Conservation (phyloP, 1,140 invertebrate species). For the Tetraneura akinire region DNA sequence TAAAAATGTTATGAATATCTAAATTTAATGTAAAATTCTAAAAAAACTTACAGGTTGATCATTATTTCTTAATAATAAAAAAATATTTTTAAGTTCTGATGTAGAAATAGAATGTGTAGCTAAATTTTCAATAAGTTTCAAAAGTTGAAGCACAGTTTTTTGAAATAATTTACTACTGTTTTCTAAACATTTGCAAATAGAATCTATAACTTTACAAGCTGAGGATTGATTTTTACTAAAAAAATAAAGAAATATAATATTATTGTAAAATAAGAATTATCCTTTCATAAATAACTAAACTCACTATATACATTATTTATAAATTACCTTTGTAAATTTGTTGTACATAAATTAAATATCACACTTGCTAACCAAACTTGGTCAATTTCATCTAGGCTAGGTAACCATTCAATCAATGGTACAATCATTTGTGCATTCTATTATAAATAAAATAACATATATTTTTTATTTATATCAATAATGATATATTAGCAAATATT, state of each 20-base stretch:
- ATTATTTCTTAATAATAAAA: conserved; percentile 59
- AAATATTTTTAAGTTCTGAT: conserved; percentile 64
- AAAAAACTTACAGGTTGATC: conserved; percentile 54
- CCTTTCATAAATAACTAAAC: neutral
- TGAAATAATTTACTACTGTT: conserved; percentile 51
- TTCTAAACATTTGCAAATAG: conserved; percentile 57
- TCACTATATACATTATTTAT: neutral
- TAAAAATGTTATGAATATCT: conserved; percentile 47
- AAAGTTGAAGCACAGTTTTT: conserved; percentile 61
- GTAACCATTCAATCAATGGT: conserved; percentile 49
- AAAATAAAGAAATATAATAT: conserved; percentile 50
- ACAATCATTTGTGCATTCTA: conserved; percentile 51
- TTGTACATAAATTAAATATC: conserved; percentile 51
- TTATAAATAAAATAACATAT: neutral
- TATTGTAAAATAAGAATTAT: neutral
- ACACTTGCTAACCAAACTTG: conserved; percentile 52
- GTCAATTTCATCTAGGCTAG: conserved; percentile 45
- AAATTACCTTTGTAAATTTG: conserved; percentile 51
- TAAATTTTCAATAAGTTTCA: conserved; percentile 64
- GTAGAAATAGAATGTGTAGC: conserved; percentile 65
- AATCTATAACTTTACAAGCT: conserved; percentile 59
- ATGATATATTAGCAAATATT: neutral
- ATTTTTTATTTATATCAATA: neutral
- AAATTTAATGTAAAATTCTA: conserved; percentile 15
- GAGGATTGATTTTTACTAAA: conserved; percentile 60